Evolutionary conservation across 2,888 invertebrate species (phyloP).

Genomic region (Flexamia atlantica): DNA sequence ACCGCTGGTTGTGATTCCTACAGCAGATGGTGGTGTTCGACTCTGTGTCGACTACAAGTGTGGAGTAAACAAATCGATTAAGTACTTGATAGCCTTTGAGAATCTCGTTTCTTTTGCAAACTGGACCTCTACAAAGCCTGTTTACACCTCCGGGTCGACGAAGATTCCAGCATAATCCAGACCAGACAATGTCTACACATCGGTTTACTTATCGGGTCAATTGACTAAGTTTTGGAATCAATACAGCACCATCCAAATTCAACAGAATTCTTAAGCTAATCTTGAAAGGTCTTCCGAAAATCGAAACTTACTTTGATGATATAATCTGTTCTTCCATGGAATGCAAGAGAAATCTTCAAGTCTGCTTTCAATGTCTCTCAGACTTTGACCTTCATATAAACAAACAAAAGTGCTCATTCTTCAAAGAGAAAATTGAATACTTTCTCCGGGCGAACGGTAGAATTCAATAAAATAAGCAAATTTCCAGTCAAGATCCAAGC

Average conservation of each 20-base stretch:
- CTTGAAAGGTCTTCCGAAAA: conserved; percentile 53
- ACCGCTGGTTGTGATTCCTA: conserved; percentile 64
- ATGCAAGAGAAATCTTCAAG: conserved; percentile 59
- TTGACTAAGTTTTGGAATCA: conserved; percentile 57
- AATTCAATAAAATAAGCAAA: conserved; percentile 56
- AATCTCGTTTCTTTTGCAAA: conserved; percentile 64
- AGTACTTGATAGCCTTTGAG: conserved; percentile 61
- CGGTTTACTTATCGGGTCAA: conserved; percentile 32
- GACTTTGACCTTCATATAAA: conserved; percentile 64
- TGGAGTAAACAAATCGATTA: conserved; percentile 68
- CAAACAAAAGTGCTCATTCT: conserved; percentile 29
- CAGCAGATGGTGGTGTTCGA: conserved; percentile 66
- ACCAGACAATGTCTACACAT: conserved; percentile 55
- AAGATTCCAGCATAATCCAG: conserved; percentile 33
- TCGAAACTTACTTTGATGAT: conserved; percentile 67
- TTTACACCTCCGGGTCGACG: conserved; percentile 63
- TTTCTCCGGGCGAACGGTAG: conserved; percentile 59
- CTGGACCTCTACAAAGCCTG: conserved; percentile 67
- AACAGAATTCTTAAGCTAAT: conserved; percentile 64
- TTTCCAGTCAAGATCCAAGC: not conserved
- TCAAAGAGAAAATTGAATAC: conserved; percentile 42
- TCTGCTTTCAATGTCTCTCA: conserved; percentile 60
- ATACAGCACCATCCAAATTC: conserved; percentile 64
- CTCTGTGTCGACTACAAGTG: conserved; percentile 68
- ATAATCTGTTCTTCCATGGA: conserved; percentile 66